A percentile compares a stretch with the other conserved stretches of the same genome.
These are phyloP conservation scores for Chloromyia formosa DNA, from an alignment of 2,888 invertebrate species.

Conservation along the genomic window DNA sequence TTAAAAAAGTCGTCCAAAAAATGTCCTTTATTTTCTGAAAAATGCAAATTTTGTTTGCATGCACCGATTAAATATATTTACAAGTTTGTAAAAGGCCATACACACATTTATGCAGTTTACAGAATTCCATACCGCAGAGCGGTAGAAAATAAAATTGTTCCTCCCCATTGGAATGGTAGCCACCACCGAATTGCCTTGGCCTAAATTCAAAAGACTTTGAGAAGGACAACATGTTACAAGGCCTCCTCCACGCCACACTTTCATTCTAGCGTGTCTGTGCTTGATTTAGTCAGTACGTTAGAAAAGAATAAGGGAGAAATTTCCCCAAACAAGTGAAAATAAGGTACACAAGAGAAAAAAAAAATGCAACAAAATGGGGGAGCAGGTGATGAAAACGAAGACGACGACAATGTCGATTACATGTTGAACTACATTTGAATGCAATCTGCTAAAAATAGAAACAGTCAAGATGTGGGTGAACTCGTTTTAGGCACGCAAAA, in stretches of 20 bases:
- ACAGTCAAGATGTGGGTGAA: not conserved
- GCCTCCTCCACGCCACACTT: not conserved
- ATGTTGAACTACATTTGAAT: not conserved
- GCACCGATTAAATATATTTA: not conserved
- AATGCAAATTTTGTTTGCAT: not conserved
- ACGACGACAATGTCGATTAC: not conserved
- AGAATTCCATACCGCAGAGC: no score
- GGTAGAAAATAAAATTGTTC: not conserved
- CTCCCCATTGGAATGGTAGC: not conserved
- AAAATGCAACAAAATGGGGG: not conserved
- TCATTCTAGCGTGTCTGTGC: not conserved
- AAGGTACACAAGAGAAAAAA: not conserved
- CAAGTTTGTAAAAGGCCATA: not conserved
- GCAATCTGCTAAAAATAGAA: not conserved
- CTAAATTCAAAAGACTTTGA: not conserved
- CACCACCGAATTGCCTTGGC: conserved; percentile 6
- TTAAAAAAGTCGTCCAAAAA: no score
- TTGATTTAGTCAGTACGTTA: not conserved
- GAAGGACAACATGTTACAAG: conserved; percentile 8
- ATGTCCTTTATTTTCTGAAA: no score
- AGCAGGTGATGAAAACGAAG: not conserved
- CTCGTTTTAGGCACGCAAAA: no score
- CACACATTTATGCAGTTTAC: no score
- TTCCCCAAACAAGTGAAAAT: no score
- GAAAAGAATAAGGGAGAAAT: no score